Conservation (phyloP, 2,888 invertebrate species). For the Ommatoiulus sabulosus region DNA sequence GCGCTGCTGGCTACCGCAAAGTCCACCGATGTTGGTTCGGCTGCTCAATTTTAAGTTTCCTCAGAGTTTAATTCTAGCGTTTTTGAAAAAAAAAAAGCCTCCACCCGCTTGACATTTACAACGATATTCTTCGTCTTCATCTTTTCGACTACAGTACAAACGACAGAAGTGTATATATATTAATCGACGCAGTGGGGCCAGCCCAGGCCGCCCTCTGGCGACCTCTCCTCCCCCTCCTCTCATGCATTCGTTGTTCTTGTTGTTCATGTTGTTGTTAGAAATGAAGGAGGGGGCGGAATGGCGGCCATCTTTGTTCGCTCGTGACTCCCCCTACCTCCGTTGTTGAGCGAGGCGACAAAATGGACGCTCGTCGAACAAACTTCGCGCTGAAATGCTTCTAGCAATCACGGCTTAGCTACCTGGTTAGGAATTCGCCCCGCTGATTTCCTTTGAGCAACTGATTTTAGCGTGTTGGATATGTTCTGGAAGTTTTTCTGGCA, state of each 20-base stretch:
- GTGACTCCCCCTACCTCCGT: slow-evolving; percentile 37
- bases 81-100: background rate
- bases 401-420: background rate
- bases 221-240: background rate
- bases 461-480: too few species aligned
- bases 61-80: slow-evolving; percentile 52
- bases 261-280: background rate
- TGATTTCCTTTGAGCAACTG: too few species aligned
- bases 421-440: background rate
- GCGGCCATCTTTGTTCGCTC: background rate
- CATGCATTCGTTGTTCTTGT: background rate
- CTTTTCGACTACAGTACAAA: slow-evolving; percentile 28
- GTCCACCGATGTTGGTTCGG: background rate
- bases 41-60: slow-evolving; percentile 54
- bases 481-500: too few species aligned
- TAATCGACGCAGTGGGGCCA: background rate
- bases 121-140: slow-evolving; percentile 6
- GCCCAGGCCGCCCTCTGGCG: background rate
- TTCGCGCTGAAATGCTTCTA: background rate
- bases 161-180: slow-evolving; percentile 19
- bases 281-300: slow-evolving; percentile 13
- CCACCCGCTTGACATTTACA: background rate
- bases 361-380: background rate
- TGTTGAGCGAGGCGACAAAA: background rate
- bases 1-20: slow-evolving; percentile 8